Evolutionary conservation across 2,797 vertebrate species (phyloP).

Genomic region (Acropternis orthonyx): DNA sequence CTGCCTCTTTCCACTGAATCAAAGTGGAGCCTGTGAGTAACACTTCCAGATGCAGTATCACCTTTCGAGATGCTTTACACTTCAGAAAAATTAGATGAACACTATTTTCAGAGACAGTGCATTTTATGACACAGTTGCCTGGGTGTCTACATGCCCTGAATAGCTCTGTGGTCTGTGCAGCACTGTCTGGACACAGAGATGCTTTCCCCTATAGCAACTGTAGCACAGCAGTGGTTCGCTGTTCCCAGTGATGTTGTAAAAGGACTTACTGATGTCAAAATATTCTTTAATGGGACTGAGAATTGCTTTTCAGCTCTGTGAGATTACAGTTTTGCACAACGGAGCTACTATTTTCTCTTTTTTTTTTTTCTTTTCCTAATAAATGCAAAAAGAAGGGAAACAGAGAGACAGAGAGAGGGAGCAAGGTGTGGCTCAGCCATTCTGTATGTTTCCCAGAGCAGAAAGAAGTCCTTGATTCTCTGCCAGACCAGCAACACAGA

Average conservation of each 20-base stretch:
- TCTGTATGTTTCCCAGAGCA: background rate
- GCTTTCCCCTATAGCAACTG: background rate
- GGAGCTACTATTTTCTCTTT: background rate
- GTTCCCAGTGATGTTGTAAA: background rate
- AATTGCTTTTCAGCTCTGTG: background rate
- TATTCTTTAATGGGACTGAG: background rate
- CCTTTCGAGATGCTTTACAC: background rate
- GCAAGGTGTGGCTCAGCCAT: background rate
- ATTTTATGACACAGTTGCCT: background rate
- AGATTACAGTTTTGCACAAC: background rate
- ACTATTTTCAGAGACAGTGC: fast-evolving
- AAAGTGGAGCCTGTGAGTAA: background rate
- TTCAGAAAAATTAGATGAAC: background rate
- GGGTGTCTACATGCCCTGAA: background rate
- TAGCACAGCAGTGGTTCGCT: background rate
- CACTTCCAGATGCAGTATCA: background rate
- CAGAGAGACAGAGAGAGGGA: background rate
- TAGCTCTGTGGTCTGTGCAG: background rate
- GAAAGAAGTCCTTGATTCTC: background rate
- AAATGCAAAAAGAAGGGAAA: background rate
- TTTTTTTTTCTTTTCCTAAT: background rate
- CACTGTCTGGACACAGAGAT: background rate
- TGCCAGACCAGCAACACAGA: background rate
- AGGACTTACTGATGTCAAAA: background rate
- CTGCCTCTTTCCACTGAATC: background rate